Evolutionary conservation across 2,888 invertebrate genomes (phyloP).

Genomic region (Entomobrya multifasciata): DNA sequence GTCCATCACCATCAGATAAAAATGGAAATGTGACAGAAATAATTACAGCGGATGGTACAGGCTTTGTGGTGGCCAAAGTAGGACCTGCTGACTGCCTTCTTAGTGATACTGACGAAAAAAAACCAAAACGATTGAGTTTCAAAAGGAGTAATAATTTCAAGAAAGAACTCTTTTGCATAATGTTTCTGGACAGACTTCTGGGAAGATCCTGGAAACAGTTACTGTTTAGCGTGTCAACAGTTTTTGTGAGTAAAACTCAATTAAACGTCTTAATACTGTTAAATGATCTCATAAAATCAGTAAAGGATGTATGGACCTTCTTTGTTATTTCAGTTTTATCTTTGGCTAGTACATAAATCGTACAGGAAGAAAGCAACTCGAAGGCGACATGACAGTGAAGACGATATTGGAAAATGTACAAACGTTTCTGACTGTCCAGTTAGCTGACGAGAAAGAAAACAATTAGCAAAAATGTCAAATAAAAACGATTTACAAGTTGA

Average conservation of each 20-base stretch:
- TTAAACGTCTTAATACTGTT: background rate
- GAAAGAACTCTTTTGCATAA: constrained; percentile 36
- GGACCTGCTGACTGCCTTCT: constrained; percentile 22
- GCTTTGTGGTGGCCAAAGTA: constrained; percentile 58
- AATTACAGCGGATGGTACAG: constrained; percentile 58
- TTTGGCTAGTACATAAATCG: constrained; percentile 40
- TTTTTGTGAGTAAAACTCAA: constrained; percentile 43
- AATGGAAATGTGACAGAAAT: constrained; percentile 35
- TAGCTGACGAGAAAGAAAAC: too few species aligned
- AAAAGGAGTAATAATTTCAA: background rate
- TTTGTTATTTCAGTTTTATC: constrained; percentile 49
- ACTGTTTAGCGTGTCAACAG: constrained; percentile 37
- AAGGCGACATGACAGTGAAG: too few species aligned
- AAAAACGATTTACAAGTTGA: too few species aligned
- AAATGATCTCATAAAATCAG: background rate
- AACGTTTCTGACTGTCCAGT: too few species aligned
- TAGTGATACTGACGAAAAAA: background rate
- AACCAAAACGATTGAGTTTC: too few species aligned
- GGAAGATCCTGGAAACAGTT: constrained; percentile 55
- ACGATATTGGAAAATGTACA: too few species aligned
- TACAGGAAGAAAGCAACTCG: constrained; percentile 2
- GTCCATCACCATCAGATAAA: background rate
- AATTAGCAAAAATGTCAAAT: too few species aligned
- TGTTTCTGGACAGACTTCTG: constrained; percentile 30
- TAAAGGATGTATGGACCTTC: background rate